Evolutionary conservation across 2,888 invertebrate genomes (phyloP).

Genomic region (Helleia helle): DNA sequence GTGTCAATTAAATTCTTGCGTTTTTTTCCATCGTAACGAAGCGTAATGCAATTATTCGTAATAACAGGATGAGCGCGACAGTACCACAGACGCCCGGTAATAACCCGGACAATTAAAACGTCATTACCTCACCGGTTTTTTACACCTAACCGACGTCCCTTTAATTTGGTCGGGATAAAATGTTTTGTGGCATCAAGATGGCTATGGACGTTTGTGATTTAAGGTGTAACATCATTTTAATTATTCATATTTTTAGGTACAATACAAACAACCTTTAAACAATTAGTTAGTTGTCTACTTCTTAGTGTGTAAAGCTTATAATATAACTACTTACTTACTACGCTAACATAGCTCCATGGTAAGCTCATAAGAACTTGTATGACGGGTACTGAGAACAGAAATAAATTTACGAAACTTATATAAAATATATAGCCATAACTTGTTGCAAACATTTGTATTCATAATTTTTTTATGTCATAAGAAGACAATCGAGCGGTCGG

Average conservation of each 20-base stretch:
- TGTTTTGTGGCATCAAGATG: conserved; percentile 19
- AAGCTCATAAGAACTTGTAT: too few relatives aligned
- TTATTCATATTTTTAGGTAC: background rate
- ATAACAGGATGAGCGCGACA: conserved; percentile 71
- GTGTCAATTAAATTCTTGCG: conserved; percentile 66
- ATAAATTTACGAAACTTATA: too few relatives aligned
- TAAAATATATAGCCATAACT: too few relatives aligned
- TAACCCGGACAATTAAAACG: conserved; percentile 70
- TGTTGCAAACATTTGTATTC: too few relatives aligned
- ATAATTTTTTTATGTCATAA: too few relatives aligned
- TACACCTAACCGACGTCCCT: conserved; percentile 58
- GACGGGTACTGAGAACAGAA: too few relatives aligned
- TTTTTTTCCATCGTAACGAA: conserved; percentile 67
- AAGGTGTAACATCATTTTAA: background rate
- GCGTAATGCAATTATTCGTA: conserved; percentile 72
- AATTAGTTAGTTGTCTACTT: too few relatives aligned
- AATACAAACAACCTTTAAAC: background rate
- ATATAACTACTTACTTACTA: too few relatives aligned
- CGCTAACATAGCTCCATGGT: too few relatives aligned
- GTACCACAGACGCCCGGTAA: conserved; percentile 48
- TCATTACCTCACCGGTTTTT: conserved; percentile 61
- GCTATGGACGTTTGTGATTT: background rate
- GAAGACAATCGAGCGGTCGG: too few relatives aligned
- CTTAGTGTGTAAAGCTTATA: too few relatives aligned
- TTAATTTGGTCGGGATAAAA: conserved; percentile 55